phyloP scores from a whole-genome alignment of 2,113 vertebrate genomes.

The Phainopepla nitens region DNA sequence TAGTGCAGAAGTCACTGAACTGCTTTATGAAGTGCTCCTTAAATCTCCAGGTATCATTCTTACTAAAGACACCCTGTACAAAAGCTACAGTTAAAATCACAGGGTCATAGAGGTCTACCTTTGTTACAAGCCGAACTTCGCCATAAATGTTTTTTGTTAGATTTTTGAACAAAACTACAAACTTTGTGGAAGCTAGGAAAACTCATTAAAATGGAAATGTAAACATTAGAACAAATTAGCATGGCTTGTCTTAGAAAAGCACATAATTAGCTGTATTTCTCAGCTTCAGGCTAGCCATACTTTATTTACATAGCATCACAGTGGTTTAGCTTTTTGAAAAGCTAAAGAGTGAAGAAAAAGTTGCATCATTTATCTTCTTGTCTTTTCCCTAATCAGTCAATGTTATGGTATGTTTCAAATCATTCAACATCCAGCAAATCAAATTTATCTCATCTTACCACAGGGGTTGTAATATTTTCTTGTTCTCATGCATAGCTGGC shows the following conservation, averaged over 20 bases:
- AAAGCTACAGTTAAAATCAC: neutral
- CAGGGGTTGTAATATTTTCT: neutral
- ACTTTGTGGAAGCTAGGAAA: neutral
- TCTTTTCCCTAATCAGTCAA: neutral
- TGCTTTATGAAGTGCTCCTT: neutral
- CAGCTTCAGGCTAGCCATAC: neutral
- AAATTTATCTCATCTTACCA: neutral
- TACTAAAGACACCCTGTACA: neutral
- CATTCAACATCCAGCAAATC: neutral
- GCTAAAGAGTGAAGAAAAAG: neutral
- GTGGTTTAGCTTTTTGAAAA: neutral
- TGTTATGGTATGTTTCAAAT: neutral
- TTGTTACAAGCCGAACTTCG: neutral
- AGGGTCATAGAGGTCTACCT: neutral
- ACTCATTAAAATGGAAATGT: slow-evolving; percentile 7
- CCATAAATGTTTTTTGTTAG: neutral
- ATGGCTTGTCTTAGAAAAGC: slow-evolving; percentile 13
- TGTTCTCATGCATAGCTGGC: neutral
- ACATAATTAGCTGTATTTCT: neutral
- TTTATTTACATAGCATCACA: slow-evolving; percentile 6
- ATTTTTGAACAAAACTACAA: neutral
- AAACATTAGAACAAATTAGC: slow-evolving; percentile 10
- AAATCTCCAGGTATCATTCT: neutral
- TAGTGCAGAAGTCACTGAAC: neutral
- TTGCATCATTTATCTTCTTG: neutral